Base-by-base conservation (phyloP, 1,140 invertebrate genomes). In the Megalopta genalis region DNA sequence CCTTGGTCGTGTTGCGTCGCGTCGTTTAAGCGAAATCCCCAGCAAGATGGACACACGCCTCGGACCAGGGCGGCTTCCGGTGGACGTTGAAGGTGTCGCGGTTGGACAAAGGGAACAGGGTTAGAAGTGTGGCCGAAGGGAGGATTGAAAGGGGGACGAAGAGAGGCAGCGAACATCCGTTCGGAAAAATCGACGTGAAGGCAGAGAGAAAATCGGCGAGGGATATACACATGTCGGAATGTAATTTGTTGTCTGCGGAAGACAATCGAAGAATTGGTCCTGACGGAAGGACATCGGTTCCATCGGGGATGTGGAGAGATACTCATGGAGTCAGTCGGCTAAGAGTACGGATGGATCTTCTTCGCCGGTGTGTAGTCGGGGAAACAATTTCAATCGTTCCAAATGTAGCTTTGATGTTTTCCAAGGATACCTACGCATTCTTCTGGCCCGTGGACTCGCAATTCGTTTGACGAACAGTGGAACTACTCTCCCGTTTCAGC, bases 381-480 rank as follows among this genome's bases (percentile, higher is more conserved):
- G 87, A 90, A 91, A 91, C 90, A 91, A 91, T 91, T 91, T 91
- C 90, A 90, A 91, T 90, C 89, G 88, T 88, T 87, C 77, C 66
- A 79, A 68, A 83, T 75, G 80, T 77, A 77, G 87, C 90, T 90
- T 90, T 90, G 90, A 90, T 90, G 90, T 90, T 90, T 89, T 85
- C 77, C 68, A 72, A 87, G 84, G 88, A 89, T 88, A 88, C 84
- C 81, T 85, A 81, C 83, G 85, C 88, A 90, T 90, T 90, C 89
- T 80, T 79, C 67, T 54, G 68, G 59, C 62, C 73, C 76, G 69
- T 71, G 69, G 37, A 83, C 65, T 74, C 74, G 83, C 80, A 72
- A 80, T 83, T 83, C 84, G 84, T 77, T 80, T 73, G 77, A 70
- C 67, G 71, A 73, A 81, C 37, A 76, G 39, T 59, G 68, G 65